Evolutionary conservation across 2,888 invertebrate species (phyloP), one percentile per base, ranked within the genome.

Genomic region (Therioaphis trifolii): DNA sequence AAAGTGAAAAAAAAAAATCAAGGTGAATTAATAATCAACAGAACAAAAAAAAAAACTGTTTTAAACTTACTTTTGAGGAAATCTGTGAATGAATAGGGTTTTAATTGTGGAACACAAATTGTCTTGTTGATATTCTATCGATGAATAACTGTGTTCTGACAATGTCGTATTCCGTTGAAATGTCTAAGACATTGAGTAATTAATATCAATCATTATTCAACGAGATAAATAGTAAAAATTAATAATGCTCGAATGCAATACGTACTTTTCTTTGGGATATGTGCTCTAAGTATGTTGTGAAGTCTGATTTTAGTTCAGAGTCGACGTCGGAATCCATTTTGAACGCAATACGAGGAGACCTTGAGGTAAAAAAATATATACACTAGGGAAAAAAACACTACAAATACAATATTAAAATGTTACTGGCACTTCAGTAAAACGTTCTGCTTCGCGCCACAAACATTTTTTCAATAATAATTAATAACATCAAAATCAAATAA

Each of bases 201-300:
- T 18, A 14, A 29, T 0, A 29, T 29, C 14, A 24, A 15, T 18
- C 2, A 55, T 14, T 5, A 14, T 49, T 66, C 29, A 58, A 43
- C 14, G 29, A 27, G 12, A 55, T 18, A 14, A 27, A 66, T 4
- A 66, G 2, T 35, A 9, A 9, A 24, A 43, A 12, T 40, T 4
- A 68, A 40, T 4, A 0, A 12, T 40, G 24, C 12, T 24, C 21
- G 1, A 69, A 55, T 55, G 11, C n/a, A n/a, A n/a, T 29, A 82
- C 79, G 3, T 72, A 82, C 80, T 82, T 72, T 82, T 74, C 46
- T 72, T 82, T 82, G 80, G 72, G 72, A 72, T 35, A 82, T 82
- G 21, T 82, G 72, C 1, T 82, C 80, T 2, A 82, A 18, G 35
- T 82, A 82, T 15, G 24, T 49, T 5, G 80, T 82, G 24, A 82